Percentiles rank a stretch among this genome's conserved stretches.
These are phyloP conservation scores for Pelodytes ibericus DNA, from an alignment of 2,797 vertebrate genomes.

Conservation along the genomic window DNA sequence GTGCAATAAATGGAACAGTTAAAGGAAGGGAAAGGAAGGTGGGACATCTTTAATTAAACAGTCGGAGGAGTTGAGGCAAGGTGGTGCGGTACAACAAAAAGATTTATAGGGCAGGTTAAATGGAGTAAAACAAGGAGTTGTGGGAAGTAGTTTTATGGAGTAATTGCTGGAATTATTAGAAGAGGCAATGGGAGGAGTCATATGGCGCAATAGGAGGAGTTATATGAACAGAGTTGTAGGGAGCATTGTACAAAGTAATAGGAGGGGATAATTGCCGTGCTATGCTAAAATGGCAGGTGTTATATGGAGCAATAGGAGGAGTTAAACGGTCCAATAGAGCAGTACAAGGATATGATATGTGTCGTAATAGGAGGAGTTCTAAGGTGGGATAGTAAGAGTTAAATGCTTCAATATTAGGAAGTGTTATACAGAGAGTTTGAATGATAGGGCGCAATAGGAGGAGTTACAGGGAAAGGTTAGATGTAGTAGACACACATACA, in stretches of 20 bases:
- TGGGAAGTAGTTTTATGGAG: background rate
- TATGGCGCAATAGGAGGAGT: background rate
- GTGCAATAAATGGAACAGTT: background rate
- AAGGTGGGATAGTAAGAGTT: background rate
- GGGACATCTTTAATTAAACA: background rate
- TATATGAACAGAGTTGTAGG: slow-evolving; percentile 1
- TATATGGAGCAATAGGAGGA: background rate
- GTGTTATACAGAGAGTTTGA: background rate
- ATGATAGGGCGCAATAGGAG: background rate
- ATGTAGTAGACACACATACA: background rate
- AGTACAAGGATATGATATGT: background rate
- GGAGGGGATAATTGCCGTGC: no score
- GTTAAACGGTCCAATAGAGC: background rate
- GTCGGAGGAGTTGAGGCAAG: background rate
- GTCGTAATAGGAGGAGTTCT: background rate
- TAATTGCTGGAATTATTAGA: background rate
- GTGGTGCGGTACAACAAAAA: no score
- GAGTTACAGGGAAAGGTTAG: background rate
- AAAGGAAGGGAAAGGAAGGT: background rate
- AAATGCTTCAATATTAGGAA: background rate
- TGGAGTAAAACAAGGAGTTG: background rate
- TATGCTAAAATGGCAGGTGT: no score
- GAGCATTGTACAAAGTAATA: background rate
- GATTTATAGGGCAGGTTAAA: background rate
- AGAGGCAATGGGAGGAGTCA: background rate